Base-by-base conservation (phyloP, 2,888 invertebrate species). In the Flabesymbios commensalis region DNA sequence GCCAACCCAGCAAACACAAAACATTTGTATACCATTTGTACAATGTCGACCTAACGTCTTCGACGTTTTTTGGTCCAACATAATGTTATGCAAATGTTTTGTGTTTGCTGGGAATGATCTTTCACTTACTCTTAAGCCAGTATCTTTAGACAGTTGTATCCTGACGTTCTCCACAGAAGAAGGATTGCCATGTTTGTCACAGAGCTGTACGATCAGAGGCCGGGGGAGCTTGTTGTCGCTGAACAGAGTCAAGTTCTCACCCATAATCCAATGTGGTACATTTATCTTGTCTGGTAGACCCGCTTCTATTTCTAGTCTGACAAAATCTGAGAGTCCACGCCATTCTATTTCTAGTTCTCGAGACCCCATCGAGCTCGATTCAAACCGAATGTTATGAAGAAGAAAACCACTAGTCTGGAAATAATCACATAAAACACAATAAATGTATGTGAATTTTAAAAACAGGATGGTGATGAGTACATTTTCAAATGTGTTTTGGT, bases 111-210 rank as follows among this genome's bases (percentile, higher is more conserved):
- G 39, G 39, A n/a, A n/a, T 36, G 39, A 51, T 14, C 31, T 7
- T 10, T 47, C 14, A 10, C n/a, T 29, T 65, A 81, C 79, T 73
- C 78, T 80, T 48, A 81, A 65, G 59, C 76, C 78, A 3, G 72
- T 52, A 47, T 80, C 79, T 57, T 69, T 74, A 24, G 73, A 72
- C 14, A 81, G 59, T 62, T 78, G 76, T 22, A 82, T 70, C 53
- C 73, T 75, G 26, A 81, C 59, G 54, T 77, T 77, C 2, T 72
- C 57, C 10, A 73, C 69, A 26, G 70, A 59, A 33, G 73, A 71
- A 1, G 71, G 67, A 57, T 81, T 80, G 7, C 75, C 80, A 10
- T 59, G 69, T 14, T 70, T 68, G 65, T 82, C 82, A 57, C 75
- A 64, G 22, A 82, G 68, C 68, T 80, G 80, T 10, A 77, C 73